Evolutionary conservation across 1,140 invertebrate species (phyloP).

Genomic region (Drusus annulatus): DNA sequence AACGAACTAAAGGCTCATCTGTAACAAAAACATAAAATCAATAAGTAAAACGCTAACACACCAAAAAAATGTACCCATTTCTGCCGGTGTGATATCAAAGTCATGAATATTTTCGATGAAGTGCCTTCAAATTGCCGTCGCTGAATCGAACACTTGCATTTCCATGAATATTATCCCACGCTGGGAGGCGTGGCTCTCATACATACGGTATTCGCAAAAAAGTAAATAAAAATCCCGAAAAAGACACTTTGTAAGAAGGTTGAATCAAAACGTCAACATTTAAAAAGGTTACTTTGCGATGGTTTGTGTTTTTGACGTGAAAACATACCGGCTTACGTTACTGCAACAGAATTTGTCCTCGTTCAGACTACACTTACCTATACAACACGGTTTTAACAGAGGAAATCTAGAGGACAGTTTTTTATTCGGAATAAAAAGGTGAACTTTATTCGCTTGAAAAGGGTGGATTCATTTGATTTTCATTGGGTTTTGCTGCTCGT

Average conservation of each 20-base stretch:
- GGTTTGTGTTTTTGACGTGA: neutral
- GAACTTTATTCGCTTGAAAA: neutral
- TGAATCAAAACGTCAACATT: too few species aligned
- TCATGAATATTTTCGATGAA: too few species aligned
- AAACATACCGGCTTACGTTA: neutral
- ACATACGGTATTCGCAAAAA: neutral
- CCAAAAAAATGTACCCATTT: too few species aligned
- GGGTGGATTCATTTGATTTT: neutral
- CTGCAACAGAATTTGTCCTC: neutral
- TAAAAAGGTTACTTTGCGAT: neutral
- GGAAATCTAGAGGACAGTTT: neutral
- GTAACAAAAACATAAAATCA: neutral
- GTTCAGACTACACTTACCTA: neutral
- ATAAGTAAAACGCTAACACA: too few species aligned
- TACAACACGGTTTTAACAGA: neutral
- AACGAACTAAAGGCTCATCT: neutral
- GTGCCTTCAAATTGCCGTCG: neutral
- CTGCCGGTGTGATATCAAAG: too few species aligned
- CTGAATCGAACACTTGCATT: neutral
- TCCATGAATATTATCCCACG: neutral
- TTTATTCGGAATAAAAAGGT: neutral
- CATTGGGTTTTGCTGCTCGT: neutral
- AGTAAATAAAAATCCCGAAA: neutral
- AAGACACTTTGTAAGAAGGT: neutral
- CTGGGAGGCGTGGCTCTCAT: constrained; percentile 1